Percentiles rank a stretch among this genome's conserved stretches.
These are phyloP conservation scores for Linyphia triangularis DNA, from an alignment of 2,888 invertebrate species.

Conservation along the genomic window DNA sequence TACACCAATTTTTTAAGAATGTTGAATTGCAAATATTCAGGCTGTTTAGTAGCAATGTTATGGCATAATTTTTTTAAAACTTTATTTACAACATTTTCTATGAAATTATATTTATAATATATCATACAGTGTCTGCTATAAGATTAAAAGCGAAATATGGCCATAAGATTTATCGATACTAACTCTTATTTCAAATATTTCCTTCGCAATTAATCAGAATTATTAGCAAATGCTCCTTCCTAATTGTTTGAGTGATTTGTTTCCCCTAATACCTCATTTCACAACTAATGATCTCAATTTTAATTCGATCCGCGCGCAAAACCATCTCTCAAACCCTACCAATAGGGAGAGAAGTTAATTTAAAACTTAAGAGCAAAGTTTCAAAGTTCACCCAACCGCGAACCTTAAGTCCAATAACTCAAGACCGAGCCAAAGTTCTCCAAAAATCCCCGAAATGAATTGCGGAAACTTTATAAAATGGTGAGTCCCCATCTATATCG, in stretches of 20 bases:
- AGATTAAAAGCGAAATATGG: too few relatives aligned
- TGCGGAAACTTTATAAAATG: constrained; percentile 71
- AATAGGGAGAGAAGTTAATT: constrained; percentile 18
- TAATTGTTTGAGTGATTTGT: neutral
- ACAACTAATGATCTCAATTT: constrained; percentile 23
- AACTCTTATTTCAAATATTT: too few relatives aligned
- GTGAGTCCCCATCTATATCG: neutral
- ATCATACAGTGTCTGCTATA: too few relatives aligned
- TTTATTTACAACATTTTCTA: too few relatives aligned
- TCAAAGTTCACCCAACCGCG: neutral
- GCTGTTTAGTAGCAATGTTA: too few relatives aligned
- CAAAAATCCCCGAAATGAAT: constrained; percentile 61
- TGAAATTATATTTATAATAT: too few relatives aligned
- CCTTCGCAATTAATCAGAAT: neutral
- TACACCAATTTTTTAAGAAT: too few relatives aligned
- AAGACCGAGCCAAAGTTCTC: constrained; percentile 38
- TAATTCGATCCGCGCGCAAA: constrained; percentile 11
- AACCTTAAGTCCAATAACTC: constrained; percentile 60
- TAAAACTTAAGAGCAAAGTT: constrained; percentile 34
- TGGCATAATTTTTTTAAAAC: too few relatives aligned
- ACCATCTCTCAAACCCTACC: neutral
- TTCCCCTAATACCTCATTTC: neutral
- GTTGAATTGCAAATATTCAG: too few relatives aligned
- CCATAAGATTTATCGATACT: too few relatives aligned
- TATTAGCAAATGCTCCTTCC: neutral